Conservation (phyloP, 2,888 invertebrate genomes). For the Drosophila histrio region DNA sequence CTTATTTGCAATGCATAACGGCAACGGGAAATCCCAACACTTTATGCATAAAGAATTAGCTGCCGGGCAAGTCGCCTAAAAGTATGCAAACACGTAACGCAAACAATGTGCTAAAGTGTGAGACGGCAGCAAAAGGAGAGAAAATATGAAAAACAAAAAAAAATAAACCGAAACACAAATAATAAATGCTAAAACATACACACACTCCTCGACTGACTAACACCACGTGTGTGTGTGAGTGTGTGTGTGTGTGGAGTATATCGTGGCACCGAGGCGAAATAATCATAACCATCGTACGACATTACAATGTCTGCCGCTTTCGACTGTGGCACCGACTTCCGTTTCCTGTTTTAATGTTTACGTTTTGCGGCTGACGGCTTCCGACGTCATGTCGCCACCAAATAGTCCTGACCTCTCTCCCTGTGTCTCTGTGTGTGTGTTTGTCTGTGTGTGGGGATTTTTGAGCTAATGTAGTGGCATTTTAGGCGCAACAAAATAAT, state of each 20-base stretch:
- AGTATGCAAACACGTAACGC: constrained; percentile 38
- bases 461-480: constrained; percentile 75
- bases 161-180: constrained; percentile 36
- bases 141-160: constrained; percentile 28
- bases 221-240: neutral
- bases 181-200: constrained; percentile 48
- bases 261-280: constrained; percentile 54
- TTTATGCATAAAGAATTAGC: constrained; percentile 68
- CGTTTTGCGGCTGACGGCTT: constrained; percentile 65
- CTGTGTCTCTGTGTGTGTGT: neutral
- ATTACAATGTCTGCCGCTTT: constrained; percentile 51
- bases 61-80: constrained; percentile 31
- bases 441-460: constrained; percentile 44
- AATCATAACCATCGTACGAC: constrained; percentile 74
- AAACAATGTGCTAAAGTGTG: constrained; percentile 45
- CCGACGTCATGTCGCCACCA: constrained; percentile 37
- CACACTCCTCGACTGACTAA: constrained; percentile 5
- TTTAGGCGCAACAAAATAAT: constrained; percentile 70
- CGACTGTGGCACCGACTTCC: constrained; percentile 70
- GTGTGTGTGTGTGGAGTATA: neutral
- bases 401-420: constrained; percentile 27
- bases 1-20: constrained; percentile 58
- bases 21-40: constrained; percentile 30
- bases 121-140: constrained; percentile 9
- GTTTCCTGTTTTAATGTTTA: constrained; percentile 77